A percentile compares a stretch with the other conserved stretches of the same genome.
phyloP scores from a whole-genome alignment of 2,113 vertebrate genomes.

The Oreochromis spilurus region DNA sequence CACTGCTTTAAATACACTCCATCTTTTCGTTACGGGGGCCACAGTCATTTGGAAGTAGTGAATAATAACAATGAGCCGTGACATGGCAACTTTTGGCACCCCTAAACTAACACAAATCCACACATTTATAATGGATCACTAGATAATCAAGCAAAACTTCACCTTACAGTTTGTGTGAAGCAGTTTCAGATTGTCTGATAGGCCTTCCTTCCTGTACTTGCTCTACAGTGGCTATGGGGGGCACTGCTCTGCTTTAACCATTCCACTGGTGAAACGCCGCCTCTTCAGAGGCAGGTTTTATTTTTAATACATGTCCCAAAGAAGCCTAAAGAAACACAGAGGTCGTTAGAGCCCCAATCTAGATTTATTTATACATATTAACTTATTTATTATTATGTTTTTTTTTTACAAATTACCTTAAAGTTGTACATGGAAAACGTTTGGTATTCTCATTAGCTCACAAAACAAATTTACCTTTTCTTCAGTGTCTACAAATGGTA shows the following conservation, averaged over 20 bases:
- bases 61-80: not conserved
- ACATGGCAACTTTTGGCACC: not conserved
- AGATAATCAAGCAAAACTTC: not conserved
- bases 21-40: not conserved
- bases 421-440: slow-evolving; percentile 28
- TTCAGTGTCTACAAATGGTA: slow-evolving; percentile 54
- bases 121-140: not conserved
- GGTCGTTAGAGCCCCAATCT: not conserved
- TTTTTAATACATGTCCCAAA: not conserved
- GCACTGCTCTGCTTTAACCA: not conserved
- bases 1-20: not conserved
- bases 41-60: not conserved
- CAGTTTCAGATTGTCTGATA: not conserved
- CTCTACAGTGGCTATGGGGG: not conserved
- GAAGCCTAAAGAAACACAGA: not conserved
- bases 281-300: not conserved
- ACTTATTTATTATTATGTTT: not conserved
- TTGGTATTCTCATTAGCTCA: not conserved
- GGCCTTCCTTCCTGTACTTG: not conserved
- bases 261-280: not conserved
- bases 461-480: slow-evolving; percentile 14
- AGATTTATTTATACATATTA: slow-evolving; percentile 27
- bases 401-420: slow-evolving; percentile 42
- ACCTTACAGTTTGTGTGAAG: not conserved
- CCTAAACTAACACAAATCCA: not conserved